Base-by-base conservation (phyloP, 1,140 invertebrate genomes). In the Cyrtorhinus lividipennis region DNA sequence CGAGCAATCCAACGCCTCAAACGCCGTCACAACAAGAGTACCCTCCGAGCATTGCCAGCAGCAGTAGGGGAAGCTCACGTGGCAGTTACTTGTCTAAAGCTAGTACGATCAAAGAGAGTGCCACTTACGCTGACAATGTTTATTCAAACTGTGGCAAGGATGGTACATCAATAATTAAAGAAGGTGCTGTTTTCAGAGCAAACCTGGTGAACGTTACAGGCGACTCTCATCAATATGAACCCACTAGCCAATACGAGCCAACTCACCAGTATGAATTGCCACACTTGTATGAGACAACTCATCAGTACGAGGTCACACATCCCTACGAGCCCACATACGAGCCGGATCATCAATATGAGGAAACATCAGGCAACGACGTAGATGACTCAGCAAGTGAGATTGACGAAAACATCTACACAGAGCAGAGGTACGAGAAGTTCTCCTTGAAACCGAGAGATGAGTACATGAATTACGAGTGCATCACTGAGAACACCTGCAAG, bases 401-500 rank as follows among this genome's bases (percentile, higher is more conserved):
- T 20, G 48, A 53, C 18, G 20, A 53, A 20, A 53, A 53, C 20
- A 53, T 53, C 20, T 53, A 53, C 48, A 53, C 20, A 20, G 48
- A 53, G 10, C 48, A 53, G 20, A 53, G 48, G 18, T 53, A 53
- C 20, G 48, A 53, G 20, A 53, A 53, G 48, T 53, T 53, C 48
- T 53, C 48, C 8, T 22, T 22, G 10, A 8, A 20, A 53, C 5
- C 48, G 10, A 53, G 48, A 20, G 48, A 53, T 20, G 48, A 53
- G 5, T 53, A 8, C 20, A 53, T 53, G 48, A 22, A 53, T 20
- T 53, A 53, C 20, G 48, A 53, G 20, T 53, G 48, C 20, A 53
- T 53, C 20, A 53, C 48, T 20, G 48, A 53, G 20, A 53, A 53
- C 48, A 53, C 48, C 3, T 53, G 48, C 68, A 2, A 77, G 75